Conservation (phyloP, 2,113 vertebrate genomes). For the Bambusicola thoracicus region DNA sequence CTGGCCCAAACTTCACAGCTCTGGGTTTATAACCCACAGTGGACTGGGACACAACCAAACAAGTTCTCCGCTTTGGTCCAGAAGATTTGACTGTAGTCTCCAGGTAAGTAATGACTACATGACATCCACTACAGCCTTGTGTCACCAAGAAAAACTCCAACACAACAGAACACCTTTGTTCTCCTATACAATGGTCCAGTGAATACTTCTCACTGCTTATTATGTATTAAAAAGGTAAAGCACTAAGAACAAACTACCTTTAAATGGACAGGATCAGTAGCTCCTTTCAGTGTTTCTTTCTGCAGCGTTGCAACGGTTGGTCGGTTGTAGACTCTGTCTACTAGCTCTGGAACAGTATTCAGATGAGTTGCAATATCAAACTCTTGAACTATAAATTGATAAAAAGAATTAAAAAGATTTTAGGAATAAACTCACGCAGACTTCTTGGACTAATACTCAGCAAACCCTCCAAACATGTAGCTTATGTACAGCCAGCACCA, state of each 20-base stretch:
- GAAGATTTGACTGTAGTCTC: background rate
- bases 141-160: background rate
- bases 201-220: background rate
- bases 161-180: background rate
- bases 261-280: constrained; percentile 57
- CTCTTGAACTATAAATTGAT: constrained; percentile 76
- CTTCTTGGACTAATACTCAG: background rate
- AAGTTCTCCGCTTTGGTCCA: accelerated
- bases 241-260: constrained; percentile 71
- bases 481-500: background rate
- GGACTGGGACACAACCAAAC: background rate
- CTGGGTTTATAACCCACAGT: background rate
- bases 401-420: background rate
- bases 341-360: constrained; percentile 86
- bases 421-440: background rate
- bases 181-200: accelerated
- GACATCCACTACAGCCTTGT: background rate
- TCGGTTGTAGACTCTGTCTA: constrained; percentile 89
- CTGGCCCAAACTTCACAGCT: background rate
- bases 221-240: background rate
- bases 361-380: constrained; percentile 90
- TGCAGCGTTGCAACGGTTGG: constrained; percentile 87
- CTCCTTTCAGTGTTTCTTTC: constrained; percentile 84
- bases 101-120: background rate
- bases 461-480: background rate